Conservation (phyloP, 2,113 vertebrate species). For the Calonectris borealis region DNA sequence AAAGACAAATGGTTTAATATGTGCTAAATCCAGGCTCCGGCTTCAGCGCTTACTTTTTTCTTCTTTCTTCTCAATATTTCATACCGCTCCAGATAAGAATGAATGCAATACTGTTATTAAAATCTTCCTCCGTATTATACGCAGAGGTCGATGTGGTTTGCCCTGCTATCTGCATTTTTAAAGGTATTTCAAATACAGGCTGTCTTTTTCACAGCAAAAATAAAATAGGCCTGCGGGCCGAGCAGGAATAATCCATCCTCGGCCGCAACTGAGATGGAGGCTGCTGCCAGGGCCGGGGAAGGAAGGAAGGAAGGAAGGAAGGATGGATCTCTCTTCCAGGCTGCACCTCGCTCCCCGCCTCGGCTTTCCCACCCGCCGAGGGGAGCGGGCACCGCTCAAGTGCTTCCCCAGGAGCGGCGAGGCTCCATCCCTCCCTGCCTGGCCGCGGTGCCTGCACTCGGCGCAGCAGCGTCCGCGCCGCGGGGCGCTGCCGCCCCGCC, state of each 20-base stretch:
- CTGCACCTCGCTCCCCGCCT: neutral
- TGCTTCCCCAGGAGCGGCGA: neutral
- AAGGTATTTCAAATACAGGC: neutral
- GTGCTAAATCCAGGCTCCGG: neutral
- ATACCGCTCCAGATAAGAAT: neutral
- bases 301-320: neutral
- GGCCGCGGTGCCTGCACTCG: neutral
- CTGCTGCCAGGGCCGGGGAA: neutral
- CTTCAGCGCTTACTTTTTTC: neutral
- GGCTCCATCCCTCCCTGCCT: neutral
- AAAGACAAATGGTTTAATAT: constrained; percentile 9
- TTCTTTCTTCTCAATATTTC: neutral
- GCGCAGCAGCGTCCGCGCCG: neutral
- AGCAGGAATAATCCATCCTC: neutral
- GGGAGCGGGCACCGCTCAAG: neutral
- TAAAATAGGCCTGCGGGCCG: neutral
- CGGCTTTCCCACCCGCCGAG: neutral
- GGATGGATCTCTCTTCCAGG: neutral
- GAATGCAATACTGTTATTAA: neutral
- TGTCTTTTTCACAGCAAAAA: neutral
- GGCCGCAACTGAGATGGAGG: neutral
- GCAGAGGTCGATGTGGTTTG: neutral
- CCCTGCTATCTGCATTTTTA: constrained; percentile 32
- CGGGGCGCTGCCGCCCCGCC: neutral
- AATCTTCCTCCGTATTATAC: neutral